Conservation (phyloP, 2,113 vertebrate species). For the Beaufortia kweichowensis region DNA sequence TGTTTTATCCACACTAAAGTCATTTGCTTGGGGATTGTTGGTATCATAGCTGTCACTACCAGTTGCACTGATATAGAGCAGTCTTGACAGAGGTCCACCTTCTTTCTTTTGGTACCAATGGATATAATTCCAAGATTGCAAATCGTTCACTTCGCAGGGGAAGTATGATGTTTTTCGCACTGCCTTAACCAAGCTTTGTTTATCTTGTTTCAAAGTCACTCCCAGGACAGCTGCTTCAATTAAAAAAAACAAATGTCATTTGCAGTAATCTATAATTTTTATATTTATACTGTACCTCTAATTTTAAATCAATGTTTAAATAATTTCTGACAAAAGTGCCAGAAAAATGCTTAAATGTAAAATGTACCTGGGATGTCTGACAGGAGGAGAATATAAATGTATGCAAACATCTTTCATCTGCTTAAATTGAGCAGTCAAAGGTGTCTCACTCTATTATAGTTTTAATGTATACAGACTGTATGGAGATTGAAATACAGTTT, state of each 20-base stretch:
- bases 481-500: not conserved
- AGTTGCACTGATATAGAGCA: not conserved
- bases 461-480: not conserved
- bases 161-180: conserved; percentile 8
- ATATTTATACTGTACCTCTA: no score
- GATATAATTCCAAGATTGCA: not conserved
- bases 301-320: no score
- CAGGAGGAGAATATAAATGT: not conserved
- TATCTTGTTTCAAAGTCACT: not conserved
- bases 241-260: conserved; percentile 12
- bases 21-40: conserved; percentile 22
- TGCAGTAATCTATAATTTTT: no score
- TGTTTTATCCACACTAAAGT: conserved; percentile 29
- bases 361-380: conserved; percentile 29
- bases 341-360: not conserved
- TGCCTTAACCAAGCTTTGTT: not conserved
- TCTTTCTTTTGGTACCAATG: conserved; percentile 57
- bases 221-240: conserved; percentile 3
- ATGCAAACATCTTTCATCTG: conserved; percentile 22
- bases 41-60: accelerated
- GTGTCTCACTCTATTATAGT: not conserved
- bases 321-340: no score
- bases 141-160: conserved; percentile 17
- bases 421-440: not conserved
- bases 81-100: conserved; percentile 8